Evolutionary conservation across 2,113 vertebrate species (phyloP), one percentile per base, ranked within the genome.

Genomic region (Hydrochoerus hydrochaeris): DNA sequence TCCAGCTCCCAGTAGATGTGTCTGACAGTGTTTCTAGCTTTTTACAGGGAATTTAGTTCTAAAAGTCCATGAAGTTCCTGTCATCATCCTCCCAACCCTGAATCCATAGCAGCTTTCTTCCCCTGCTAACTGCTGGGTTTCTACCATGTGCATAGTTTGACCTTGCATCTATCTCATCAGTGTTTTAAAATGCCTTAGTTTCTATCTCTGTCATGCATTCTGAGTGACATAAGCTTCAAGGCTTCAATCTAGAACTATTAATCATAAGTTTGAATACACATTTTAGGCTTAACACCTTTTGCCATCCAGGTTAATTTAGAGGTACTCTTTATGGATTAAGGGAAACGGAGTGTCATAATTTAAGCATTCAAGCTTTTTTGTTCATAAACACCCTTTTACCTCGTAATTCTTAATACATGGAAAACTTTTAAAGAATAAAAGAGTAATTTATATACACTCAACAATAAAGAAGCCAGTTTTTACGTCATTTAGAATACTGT

Each of bases 401-500:
- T 95, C 35, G 87, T 26, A 90, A 35, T n/a, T 84, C 41, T 8
- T 71, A 38, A 35, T 8, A 92, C 65, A 35, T 17, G 65, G 1
- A 86, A 94, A 58, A 83, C 1, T 71, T 73, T 96, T 82, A 46
- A 90, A 71, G 22, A 71, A 26, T 62, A 63, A 58, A 91, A 75
- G 46, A 38, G 16, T 67, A 7, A 32, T 49, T 90, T 92, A 57
- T 84, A 73, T 41, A 17, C 41, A 52, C 6, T 17, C 3, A 91
- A 10, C 10, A 89, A 28, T 32, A 62, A 13, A 57, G 1, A 91
- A 7, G 3, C 32, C 26, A 46, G 5, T 46, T 71, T 88, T 84
- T 60, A 49, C 24, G 9, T 12, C 41, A 44, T 46, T 69, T 65
- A 41, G 7, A 89, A 57, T 71, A 84, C 1, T 38, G 1, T 86